Percentiles rank a stretch among this genome's conserved stretches.
phyloP scores from a whole-genome alignment of 2,888 invertebrate genomes.

The Mesorhabditis belari region DNA sequence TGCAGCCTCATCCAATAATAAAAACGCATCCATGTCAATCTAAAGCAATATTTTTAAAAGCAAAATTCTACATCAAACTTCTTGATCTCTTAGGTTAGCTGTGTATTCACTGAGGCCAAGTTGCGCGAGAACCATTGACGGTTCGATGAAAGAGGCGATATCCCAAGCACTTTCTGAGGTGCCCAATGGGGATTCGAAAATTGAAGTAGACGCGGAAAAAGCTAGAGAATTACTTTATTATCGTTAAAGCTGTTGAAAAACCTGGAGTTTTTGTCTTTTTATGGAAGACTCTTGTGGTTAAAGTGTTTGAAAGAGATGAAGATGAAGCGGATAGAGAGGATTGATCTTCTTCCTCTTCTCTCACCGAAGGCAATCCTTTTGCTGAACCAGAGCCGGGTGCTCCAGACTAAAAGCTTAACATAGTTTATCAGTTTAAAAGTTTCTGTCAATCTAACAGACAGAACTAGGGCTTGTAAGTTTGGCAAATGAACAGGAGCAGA shows the following conservation, averaged over 20 bases:
- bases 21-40: constrained; percentile 51
- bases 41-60: constrained; percentile 13
- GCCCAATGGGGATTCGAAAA: constrained; percentile 26
- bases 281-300: background rate
- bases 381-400: background rate
- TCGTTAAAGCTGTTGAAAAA: background rate
- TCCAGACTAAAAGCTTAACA: too few species aligned
- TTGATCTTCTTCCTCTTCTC: constrained; percentile 36
- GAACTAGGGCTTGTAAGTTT: too few species aligned
- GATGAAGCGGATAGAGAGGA: constrained; percentile 16
- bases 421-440: too few species aligned
- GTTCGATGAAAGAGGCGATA: constrained; percentile 39
- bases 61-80: constrained; percentile 19
- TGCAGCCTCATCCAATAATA: constrained; percentile 46
- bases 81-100: constrained; percentile 45
- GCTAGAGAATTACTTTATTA: constrained; percentile 5
- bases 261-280: background rate
- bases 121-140: constrained; percentile 46
- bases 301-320: constrained; percentile 2
- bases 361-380: constrained; percentile 26
- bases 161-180: constrained; percentile 38
- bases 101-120: constrained; percentile 48
- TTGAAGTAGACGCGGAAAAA: constrained; percentile 32
- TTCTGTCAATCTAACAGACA: too few species aligned
- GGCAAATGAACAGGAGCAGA: too few species aligned